A percentile compares a stretch with the other conserved stretches of the same genome.
Conservation (phyloP, 1,140 invertebrate genomes). For the Drosophila miranda region DNA sequence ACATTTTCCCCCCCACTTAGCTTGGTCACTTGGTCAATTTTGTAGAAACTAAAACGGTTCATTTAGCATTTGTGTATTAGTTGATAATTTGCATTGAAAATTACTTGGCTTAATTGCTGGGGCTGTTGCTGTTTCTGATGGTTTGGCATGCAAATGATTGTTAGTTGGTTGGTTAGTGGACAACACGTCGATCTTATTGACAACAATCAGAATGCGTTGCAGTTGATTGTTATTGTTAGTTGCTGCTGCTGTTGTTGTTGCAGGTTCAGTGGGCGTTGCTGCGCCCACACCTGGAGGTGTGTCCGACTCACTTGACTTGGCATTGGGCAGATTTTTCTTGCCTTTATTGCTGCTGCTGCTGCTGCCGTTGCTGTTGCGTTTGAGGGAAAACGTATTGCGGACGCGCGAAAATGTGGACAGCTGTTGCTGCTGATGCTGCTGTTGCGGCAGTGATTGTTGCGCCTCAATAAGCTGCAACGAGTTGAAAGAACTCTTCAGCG, state of each 20-base stretch:
- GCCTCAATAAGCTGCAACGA: slow-evolving; percentile 63
- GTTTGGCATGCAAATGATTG: slow-evolving; percentile 63
- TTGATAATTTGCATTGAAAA: slow-evolving; percentile 38
- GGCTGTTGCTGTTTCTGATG: slow-evolving; percentile 28
- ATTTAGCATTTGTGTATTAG: slow-evolving; percentile 23
- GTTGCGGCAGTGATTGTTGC: slow-evolving; percentile 45
- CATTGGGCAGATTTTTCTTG: slow-evolving; percentile 44
- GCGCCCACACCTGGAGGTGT: slow-evolving; percentile 27
- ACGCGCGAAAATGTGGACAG: slow-evolving; percentile 80
- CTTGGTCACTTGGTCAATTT: slow-evolving; percentile 5
- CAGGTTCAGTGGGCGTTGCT: slow-evolving; percentile 33
- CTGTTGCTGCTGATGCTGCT: slow-evolving; percentile 49
- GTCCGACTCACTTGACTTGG: slow-evolving; percentile 72
- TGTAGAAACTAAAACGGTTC: slow-evolving; percentile 4
- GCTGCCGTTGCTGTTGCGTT: slow-evolving; percentile 46
- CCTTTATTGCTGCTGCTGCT: slow-evolving; percentile 26
- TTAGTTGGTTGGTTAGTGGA: slow-evolving; percentile 54
- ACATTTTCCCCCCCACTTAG: slow-evolving; percentile 18
- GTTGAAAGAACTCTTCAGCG: slow-evolving; percentile 75
- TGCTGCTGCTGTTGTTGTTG: slow-evolving; percentile 23
- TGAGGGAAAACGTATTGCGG: slow-evolving; percentile 72
- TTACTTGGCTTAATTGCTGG: slow-evolving; percentile 60
- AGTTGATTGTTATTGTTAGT: slow-evolving; percentile 39
- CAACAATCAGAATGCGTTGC: slow-evolving; percentile 70
- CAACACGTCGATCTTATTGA: slow-evolving; percentile 62